phyloP scores from a whole-genome alignment of 92 coral and sea anemone species.

The Epizoanthus scotinus region DNA sequence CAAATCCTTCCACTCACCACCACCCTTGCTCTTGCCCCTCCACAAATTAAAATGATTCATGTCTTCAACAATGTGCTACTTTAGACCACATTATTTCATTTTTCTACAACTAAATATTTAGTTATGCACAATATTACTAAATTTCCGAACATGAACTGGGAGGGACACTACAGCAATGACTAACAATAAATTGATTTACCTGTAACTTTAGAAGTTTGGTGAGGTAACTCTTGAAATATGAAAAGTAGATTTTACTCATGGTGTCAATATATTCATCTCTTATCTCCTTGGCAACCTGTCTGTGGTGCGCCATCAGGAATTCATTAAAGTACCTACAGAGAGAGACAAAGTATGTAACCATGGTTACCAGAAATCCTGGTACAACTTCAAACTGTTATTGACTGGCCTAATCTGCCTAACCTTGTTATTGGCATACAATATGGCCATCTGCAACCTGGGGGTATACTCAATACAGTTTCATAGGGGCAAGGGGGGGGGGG shows the following conservation, averaged over 20 bases:
- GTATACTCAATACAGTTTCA: no score
- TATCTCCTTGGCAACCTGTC: conserved; percentile 96
- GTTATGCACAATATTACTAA: no score
- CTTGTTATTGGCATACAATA: no score
- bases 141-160: no score
- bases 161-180: no score
- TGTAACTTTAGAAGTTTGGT: conserved; percentile 84
- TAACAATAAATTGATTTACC: conserved; percentile 38
- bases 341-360: not conserved
- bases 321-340: conserved; percentile 89
- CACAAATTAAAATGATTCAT: not conserved
- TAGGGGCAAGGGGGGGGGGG: no score
- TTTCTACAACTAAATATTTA: no score
- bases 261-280: conserved; percentile 95
- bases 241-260: conserved; percentile 95
- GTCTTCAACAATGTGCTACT: not conserved
- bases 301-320: conserved; percentile 91
- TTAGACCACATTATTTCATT: no score
- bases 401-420: no score
- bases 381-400: not conserved
- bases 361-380: not conserved
- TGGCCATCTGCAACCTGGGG: no score
- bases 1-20: no score
- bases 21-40: no score
- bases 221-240: conserved; percentile 94